Evolutionary conservation across 2,113 vertebrate species (phyloP), one percentile per base, ranked within the genome.

Genomic region (Grallaria varia): DNA sequence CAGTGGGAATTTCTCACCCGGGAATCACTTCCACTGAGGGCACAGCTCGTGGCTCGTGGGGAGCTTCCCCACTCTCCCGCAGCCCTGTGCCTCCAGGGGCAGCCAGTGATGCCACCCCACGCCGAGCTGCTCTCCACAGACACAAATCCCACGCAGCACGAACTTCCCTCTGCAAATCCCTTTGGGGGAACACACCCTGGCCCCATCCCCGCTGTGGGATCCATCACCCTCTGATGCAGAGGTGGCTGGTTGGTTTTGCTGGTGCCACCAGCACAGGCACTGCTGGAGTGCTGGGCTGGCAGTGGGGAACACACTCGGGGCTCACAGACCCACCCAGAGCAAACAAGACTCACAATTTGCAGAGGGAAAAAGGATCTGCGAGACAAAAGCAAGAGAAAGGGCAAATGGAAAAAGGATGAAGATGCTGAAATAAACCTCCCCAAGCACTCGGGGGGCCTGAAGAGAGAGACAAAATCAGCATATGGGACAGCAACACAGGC

Each of bases 1-100:
- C 84, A 35, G 82, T 4, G 75, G 82, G 93, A 85, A 86, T 89
- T 93, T 89, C 96, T 96, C 94, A 73, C 81, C 23, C 37, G 0
- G 81, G 84, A 89, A 94, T 91, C 67, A 52, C 84, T 79, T 73
- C 81, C 82, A 94, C 49, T 0, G 4, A 82, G 87, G 77, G 89
- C 80, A 90, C 62, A 44, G 95, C 84, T 87, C 44, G 8, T 22
- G 74, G 83, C 37, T 62, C 47, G 5, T 0, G 0, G 45, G 80
- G 64, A 93, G 37, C 50, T 44, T 12, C 27, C 45, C 66, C 8
- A 1, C 40, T 25, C 35, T 60, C 56, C 30, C 6, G 30, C 24
- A 7, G 56, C 52, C 53, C 67, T 24, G 42, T 4, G 72, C 69
- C 74, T 18, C 52, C 40, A 4, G 52, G 67, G 62, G 49, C 56